phyloP scores from a whole-genome alignment of 2,797 vertebrate genomes.

The Streptopelia turtur region DNA sequence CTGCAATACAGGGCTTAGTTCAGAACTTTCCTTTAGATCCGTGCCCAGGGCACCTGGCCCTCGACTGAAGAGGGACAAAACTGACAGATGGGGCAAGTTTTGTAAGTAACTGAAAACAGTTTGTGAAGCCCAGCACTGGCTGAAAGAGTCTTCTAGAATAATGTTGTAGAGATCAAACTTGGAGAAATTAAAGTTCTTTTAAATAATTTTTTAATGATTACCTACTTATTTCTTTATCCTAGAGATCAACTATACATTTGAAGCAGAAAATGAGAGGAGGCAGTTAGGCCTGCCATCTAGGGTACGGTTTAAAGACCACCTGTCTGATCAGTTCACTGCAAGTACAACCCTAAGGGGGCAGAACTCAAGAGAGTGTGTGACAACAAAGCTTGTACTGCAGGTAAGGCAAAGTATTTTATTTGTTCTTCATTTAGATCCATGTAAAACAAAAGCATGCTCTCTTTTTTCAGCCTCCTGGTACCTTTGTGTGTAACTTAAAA shows the following conservation, averaged over 20 bases:
- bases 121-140: neutral
- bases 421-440: neutral
- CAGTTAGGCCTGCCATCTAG: conserved; percentile 85
- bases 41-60: neutral
- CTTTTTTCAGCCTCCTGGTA: neutral
- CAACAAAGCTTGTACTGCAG: conserved; percentile 83
- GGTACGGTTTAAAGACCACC: conserved; percentile 83
- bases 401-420: conserved; percentile 67
- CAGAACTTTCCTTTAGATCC: neutral
- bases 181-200: neutral
- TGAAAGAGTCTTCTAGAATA: neutral
- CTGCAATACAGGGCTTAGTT: neutral
- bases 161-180: neutral
- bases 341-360: conserved; percentile 83
- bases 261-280: conserved; percentile 87
- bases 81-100: neutral
- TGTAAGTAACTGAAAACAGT: neutral
- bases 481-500: neutral
- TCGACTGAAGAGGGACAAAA: neutral
- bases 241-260: conserved; percentile 87
- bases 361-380: conserved; percentile 82
- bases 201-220: neutral
- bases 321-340: conserved; percentile 81
- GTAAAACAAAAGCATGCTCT: neutral
- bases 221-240: neutral